Evolutionary conservation across 2,888 invertebrate genomes (phyloP), one percentile per base, ranked within the genome.

Genomic region (Oxycera nigricornis): DNA sequence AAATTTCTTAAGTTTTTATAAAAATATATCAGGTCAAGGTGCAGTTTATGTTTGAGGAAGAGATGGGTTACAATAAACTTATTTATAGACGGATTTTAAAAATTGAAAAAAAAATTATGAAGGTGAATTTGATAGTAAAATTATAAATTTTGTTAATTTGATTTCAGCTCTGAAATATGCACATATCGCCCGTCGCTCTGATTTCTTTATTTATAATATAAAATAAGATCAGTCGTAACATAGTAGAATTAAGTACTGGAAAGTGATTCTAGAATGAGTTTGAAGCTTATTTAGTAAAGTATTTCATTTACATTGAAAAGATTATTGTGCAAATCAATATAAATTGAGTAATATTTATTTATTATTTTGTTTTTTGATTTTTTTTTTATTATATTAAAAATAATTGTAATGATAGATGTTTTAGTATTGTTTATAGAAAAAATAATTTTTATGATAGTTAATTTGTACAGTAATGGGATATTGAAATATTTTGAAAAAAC

Each of bases 181-280:
- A 91, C 91, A 91, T 88, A 92, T 91, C 89, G 91, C 91, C 91
- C 91, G 91, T 91, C 91, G 87, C 90, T 91, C 90, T 90, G 89
- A 87, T 87, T 87, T 80, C 82, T 62, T 24, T 62, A 62, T 62
- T 31, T 6, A 39, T 62, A 35, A 39, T 31, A 62, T 86, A 87
- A 90, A 80, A 85, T 89, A 89, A 86, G 90, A 91, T 89, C 92
- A 91, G 91, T 91, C 91, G 91, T 91, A 92, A 91, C 91, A 92
- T 88, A 91, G 91, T 91, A 91, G 90, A 86, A 85, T 87, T 91
- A 91, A 91, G 88, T 89, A 91, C 89, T 88, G 90, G 91, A 91
- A 91, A 88, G 89, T 91, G 89, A 87, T 86, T 88, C 90, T 91
- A 88, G 90, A 87, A 87, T 86, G 86, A 88, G 88, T 87, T 88